Evolutionary conservation across 2,113 vertebrate species (phyloP), one percentile per base, ranked within the genome.

Genomic region (Oncorhynchus clarkii): DNA sequence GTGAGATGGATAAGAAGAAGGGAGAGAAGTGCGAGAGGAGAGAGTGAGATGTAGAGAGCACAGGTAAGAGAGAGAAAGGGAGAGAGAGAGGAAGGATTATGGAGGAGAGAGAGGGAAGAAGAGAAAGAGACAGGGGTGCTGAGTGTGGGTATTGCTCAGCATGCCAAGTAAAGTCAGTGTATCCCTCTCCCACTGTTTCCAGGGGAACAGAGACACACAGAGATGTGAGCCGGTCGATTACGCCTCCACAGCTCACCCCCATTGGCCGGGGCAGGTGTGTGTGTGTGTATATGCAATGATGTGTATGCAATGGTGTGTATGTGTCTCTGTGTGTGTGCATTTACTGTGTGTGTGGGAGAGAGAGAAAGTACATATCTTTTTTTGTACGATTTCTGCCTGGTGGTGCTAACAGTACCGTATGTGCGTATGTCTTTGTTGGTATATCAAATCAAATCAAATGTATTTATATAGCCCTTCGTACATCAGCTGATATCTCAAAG

Each of bases 181-280:
- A 80, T 84, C 64, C 49, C 64, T 29, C 74, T 74, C 77, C 75
- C 70, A 75, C 74, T 77, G 86, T 90, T 89, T 89, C 85, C 82
- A 88, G 73, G 68, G 86, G 81, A 89, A 89, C 80, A 80, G 71
- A 84, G 81, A 85, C 1, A 75, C 59, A 66, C 71, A 74, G 60
- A 67, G 31, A 31, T 76, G 78, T 29, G 13, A 69, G 49, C 67
- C 62, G 77, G 81, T 59, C 51, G n/a, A 57, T 45, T 27, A 51
- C 64, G 60, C 81, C 80, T 75, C 31, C 81, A 77, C 48, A 75
- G 26, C 60, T 78, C 78, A 31, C 88, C 87, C 84, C 84, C 87
- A 72, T 75, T 82, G 39, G 79, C 77, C 70, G 60, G 76, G 78
- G 39, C 67, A 68, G 14, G 27, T 27, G 27, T 27, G 27, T 27